A percentile compares a stretch with the other conserved stretches of the same genome.
Conservation (phyloP, 1,140 invertebrate species). For the Aphelinus atriplicis region DNA sequence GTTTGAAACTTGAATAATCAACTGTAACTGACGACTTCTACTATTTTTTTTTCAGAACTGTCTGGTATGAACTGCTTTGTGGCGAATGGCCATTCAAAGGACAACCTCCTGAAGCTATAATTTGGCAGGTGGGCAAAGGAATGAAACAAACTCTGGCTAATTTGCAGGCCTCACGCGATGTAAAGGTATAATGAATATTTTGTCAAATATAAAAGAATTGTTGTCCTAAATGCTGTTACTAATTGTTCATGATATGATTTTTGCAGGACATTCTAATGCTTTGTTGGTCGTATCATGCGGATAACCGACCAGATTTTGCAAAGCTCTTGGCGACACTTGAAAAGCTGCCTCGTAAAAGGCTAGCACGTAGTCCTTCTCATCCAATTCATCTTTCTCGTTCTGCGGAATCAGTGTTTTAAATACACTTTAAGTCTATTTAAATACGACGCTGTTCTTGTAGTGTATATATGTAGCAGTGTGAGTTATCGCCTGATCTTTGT, state of each 20-base stretch:
- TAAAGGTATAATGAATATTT: constrained; percentile 78
- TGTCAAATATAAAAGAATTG: not conserved
- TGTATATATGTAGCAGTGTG: constrained; percentile 60
- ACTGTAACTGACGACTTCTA: not conserved
- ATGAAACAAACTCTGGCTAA: constrained; percentile 95
- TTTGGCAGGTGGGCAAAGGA: constrained; percentile 97
- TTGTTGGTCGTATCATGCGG: constrained; percentile 90
- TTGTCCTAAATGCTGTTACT: not conserved
- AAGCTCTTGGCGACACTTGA: constrained; percentile 86
- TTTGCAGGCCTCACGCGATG: constrained; percentile 93
- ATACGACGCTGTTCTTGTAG: constrained; percentile 59
- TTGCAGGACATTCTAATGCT: constrained; percentile 94
- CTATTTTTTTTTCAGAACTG: constrained; percentile 76
- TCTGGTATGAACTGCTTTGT: constrained; percentile 98
- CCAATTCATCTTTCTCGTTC: constrained; percentile 93
- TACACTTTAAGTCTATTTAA: constrained; percentile 57
- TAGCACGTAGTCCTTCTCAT: constrained; percentile 96
- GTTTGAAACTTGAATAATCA: too few species aligned
- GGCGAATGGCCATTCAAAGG: constrained; percentile 96
- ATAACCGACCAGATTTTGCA: constrained; percentile 90
- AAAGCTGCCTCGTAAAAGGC: constrained; percentile 90
- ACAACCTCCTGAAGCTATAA: constrained; percentile 92
- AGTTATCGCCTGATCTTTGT: constrained; percentile 58
- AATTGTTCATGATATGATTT: constrained; percentile 40
- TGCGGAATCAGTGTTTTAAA: constrained; percentile 90